Percentiles rank a stretch among this genome's conserved stretches.
Evolutionary conservation across 2,797 vertebrate species (phyloP).

Genomic region (Bovichtus diacanthus): DNA sequence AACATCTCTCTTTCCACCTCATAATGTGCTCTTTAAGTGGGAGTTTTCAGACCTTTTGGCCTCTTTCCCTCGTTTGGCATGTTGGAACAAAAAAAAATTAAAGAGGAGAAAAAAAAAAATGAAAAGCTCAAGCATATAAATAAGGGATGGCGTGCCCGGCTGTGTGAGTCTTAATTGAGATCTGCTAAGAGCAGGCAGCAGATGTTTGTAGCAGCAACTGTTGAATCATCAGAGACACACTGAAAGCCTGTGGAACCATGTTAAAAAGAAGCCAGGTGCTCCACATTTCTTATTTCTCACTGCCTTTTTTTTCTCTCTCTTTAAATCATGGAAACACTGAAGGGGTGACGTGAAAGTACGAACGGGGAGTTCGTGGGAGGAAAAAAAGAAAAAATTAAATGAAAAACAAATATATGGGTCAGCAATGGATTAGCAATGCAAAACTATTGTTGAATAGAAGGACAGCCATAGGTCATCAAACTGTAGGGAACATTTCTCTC

Average conservation of each 20-base stretch:
- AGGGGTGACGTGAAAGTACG: slow-evolving; percentile 24
- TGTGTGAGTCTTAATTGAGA: slow-evolving; percentile 87
- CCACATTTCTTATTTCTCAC: slow-evolving; percentile 64
- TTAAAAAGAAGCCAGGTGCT: slow-evolving; percentile 84
- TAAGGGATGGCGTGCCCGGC: slow-evolving; percentile 67
- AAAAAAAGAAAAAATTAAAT: not conserved
- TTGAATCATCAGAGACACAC: slow-evolving; percentile 87
- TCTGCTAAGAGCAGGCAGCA: slow-evolving; percentile 86
- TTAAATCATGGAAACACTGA: slow-evolving; percentile 48
- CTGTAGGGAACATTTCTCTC: not conserved
- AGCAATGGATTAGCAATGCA: slow-evolving; percentile 45
- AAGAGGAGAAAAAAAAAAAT: not conserved
- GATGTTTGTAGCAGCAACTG: slow-evolving; percentile 87
- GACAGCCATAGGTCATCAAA: slow-evolving; percentile 1
- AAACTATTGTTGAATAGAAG: slow-evolving; percentile 19
- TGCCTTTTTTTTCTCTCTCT: slow-evolving; percentile 48
- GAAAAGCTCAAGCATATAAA: slow-evolving; percentile 74
- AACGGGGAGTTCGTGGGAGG: slow-evolving; percentile 1
- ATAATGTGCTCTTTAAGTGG: slow-evolving; percentile 69
- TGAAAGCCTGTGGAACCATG: slow-evolving; percentile 79
- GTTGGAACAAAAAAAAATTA: slow-evolving; percentile 8
- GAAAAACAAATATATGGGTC: slow-evolving; percentile 28
- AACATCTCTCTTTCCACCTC: slow-evolving; percentile 54
- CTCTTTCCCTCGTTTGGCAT: slow-evolving; percentile 59
- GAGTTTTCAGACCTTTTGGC: slow-evolving; percentile 71